Conservation (phyloP, 35 echinoderm and acorn worm genomes). For the Hemicentrotus pulcherrimus region DNA sequence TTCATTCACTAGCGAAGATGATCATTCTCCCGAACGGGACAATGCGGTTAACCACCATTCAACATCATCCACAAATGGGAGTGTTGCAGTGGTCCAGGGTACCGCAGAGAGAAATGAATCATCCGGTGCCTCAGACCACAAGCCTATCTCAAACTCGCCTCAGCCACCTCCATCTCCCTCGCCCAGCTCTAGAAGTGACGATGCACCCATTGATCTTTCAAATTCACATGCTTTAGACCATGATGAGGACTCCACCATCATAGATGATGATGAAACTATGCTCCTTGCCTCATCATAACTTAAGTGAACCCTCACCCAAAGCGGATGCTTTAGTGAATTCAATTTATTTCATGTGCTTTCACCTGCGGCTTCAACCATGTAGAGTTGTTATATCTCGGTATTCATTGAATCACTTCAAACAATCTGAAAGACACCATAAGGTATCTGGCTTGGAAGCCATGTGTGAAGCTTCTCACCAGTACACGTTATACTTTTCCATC, state of each 20-base stretch:
- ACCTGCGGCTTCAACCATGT: background rate
- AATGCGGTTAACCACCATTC: background rate
- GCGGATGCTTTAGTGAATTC: background rate
- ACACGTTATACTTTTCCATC: background rate
- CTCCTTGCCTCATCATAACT: background rate
- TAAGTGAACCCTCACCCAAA: background rate
- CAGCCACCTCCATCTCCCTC: background rate
- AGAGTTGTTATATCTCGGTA: background rate
- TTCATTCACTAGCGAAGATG: background rate
- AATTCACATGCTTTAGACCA: background rate
- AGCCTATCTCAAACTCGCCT: background rate
- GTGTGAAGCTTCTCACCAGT: background rate
- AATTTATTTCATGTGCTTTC: slow-evolving; percentile 3
- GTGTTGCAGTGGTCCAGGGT: background rate
- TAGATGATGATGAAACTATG: slow-evolving; percentile 12
- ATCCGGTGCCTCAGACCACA: background rate
- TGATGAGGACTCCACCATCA: background rate
- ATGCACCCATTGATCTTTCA: slow-evolving; percentile 28
- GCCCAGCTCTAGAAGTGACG: background rate
- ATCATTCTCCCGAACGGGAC: background rate
- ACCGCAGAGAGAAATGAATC: background rate
- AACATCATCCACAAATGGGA: background rate
- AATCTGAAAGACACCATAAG: background rate
- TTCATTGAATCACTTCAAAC: background rate
- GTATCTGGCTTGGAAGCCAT: background rate